A percentile compares a stretch with the other conserved stretches of the same genome.
Evolutionary conservation across 1,140 invertebrate genomes (phyloP).

Genomic region (Bradysia coprophila): DNA sequence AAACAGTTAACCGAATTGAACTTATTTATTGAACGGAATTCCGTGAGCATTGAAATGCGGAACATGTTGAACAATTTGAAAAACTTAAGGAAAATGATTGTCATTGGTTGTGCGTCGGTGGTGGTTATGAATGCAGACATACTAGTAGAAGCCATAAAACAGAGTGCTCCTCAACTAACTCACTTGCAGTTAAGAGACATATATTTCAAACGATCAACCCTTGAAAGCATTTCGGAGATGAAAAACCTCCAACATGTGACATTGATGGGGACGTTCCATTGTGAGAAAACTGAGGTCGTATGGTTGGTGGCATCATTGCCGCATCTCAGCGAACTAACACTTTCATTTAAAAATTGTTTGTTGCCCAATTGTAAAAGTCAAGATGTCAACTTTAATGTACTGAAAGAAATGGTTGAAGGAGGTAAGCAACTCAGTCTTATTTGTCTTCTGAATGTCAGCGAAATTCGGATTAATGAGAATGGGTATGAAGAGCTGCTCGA

Average conservation of each 20-base stretch:
- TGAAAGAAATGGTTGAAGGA: neutral
- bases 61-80: too few species aligned
- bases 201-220: too few species aligned
- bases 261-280: neutral
- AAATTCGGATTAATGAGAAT: too few species aligned
- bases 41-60: neutral
- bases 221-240: neutral
- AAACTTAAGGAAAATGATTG: neutral
- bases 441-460: neutral
- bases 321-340: neutral
- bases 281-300: neutral
- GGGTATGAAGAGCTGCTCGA: neutral
- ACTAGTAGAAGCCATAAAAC: neutral
- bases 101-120: neutral
- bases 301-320: too few species aligned
- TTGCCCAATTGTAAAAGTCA: neutral
- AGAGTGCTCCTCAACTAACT: neutral
- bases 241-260: neutral
- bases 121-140: neutral
- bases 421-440: neutral
- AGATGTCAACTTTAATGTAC: too few species aligned
- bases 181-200: too few species aligned
- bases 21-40: neutral
- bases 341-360: too few species aligned
- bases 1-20: neutral